Base-by-base conservation (phyloP, 2,797 vertebrate genomes). In the Sebastiscus albofasciatus region DNA sequence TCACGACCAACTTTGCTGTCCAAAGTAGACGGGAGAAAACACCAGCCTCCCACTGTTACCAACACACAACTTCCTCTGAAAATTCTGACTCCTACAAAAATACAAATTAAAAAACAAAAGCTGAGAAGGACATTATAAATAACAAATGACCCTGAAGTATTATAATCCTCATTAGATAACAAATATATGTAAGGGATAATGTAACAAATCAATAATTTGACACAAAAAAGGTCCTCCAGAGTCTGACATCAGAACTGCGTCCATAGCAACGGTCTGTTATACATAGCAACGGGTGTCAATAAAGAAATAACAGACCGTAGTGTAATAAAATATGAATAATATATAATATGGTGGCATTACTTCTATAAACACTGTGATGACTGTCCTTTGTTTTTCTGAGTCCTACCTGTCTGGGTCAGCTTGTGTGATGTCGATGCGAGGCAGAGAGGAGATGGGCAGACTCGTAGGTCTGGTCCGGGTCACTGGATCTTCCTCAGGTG, bases 401-500 rank as follows among this genome's bases (percentile, higher is more conserved):
- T 13, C 95, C 92, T 79, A 98, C 98, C 98, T 95, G 92, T 98
- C 96, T 0, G 97, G 96, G 79, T 97, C 96, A 1, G 96, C 98
- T 4, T 96, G 83, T 4, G 98, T 99, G 89, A 99, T 98, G 58
- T 97, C 97, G 10, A 99, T 99, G 80, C 97, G 97, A 0, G 98
- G 98, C 22, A 96, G 96, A 0, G 95, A 92, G 5, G 80, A 12
- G 83, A 99, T 91, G 49, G 97, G 95, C 72, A 99, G 94, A 1
- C 97, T 98, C 2, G 98, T 99, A 0, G 98, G 98, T 73, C 98
- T 95, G 76, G 91, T 79, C 5, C 34, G 82, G 64, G 87, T 77
- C 80, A 84, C 82, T 0, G 94, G 83, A 60, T 97, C 96, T 27
- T 96, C 96, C 31, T 98, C 97, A 0, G 98, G 98, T 0, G 96